Percentiles rank a stretch among this genome's conserved stretches.
Conservation (phyloP, 2,888 invertebrate genomes). For the Eueremaeus valkanovi region DNA sequence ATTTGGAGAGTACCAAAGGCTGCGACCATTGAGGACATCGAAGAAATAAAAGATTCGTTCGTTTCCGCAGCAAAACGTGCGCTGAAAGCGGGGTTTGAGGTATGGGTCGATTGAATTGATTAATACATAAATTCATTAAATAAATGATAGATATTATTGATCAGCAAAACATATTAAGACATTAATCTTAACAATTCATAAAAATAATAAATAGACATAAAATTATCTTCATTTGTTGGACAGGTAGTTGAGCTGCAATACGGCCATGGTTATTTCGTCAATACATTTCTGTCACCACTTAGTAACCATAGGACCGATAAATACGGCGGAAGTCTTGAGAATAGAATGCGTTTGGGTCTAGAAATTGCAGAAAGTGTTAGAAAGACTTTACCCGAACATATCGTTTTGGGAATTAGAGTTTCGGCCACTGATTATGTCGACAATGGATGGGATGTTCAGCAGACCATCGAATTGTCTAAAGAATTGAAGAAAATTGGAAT, state of each 20-base stretch:
- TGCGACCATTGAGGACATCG: slow-evolving; percentile 26
- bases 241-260: slow-evolving; percentile 26
- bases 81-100: slow-evolving; percentile 27
- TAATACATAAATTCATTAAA: no score
- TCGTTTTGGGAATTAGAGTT: not conserved
- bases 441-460: slow-evolving; percentile 29
- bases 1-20: slow-evolving; percentile 15
- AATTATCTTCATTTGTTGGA: no score
- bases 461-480: slow-evolving; percentile 22
- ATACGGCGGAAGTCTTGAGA: slow-evolving; percentile 35
- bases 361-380: slow-evolving; percentile 4
- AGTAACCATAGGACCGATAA: slow-evolving; percentile 17
- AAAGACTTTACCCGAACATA: not conserved
- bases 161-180: no score
- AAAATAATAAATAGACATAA: no score
- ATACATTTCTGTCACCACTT: slow-evolving; percentile 11
- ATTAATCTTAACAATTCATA: no score
- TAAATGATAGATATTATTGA: no score
- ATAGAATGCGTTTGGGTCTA: slow-evolving; percentile 32
- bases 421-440: slow-evolving; percentile 17
- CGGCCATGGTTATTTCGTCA: slow-evolving; percentile 27
- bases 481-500: slow-evolving; percentile 9
- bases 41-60: slow-evolving; percentile 1
- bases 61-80: slow-evolving; percentile 21
- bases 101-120: not conserved